Percentiles rank a stretch among this genome's conserved stretches.
Conservation (phyloP, 1,140 invertebrate genomes). For the Campoletis sonorensis region DNA sequence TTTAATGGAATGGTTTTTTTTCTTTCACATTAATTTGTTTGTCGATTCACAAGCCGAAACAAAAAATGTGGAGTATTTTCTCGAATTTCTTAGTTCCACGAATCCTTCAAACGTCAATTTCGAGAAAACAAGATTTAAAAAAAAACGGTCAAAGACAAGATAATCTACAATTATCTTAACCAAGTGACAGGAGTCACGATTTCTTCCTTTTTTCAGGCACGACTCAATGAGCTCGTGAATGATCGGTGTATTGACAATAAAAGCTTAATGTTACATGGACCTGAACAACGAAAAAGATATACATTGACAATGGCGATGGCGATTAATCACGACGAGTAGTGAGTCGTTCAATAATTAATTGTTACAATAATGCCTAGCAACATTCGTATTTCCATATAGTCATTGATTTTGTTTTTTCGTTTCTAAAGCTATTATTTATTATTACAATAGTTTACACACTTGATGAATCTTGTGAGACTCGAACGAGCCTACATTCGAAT, state of each 20-base stretch:
- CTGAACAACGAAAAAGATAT: background rate
- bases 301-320: background rate
- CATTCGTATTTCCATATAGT: background rate
- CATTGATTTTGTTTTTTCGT: background rate
- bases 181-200: background rate
- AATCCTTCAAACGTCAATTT: no score
- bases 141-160: background rate
- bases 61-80: no score
- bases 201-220: background rate
- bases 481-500: background rate
- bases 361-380: background rate
- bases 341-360: slow-evolving; percentile 5
- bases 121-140: no score
- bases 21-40: no score
- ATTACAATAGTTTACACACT: slow-evolving; percentile 4
- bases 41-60: no score
- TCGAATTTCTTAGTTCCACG: no score
- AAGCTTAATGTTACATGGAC: background rate
- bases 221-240: background rate
- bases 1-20: no score
- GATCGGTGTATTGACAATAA: background rate
- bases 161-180: background rate
- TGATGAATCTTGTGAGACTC: background rate
- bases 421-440: background rate
- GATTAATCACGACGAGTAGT: background rate